A percentile compares a stretch with the other conserved stretches of the same genome.
phyloP scores from a whole-genome alignment of 2,113 vertebrate genomes.

The Eretmochelys imbricata region DNA sequence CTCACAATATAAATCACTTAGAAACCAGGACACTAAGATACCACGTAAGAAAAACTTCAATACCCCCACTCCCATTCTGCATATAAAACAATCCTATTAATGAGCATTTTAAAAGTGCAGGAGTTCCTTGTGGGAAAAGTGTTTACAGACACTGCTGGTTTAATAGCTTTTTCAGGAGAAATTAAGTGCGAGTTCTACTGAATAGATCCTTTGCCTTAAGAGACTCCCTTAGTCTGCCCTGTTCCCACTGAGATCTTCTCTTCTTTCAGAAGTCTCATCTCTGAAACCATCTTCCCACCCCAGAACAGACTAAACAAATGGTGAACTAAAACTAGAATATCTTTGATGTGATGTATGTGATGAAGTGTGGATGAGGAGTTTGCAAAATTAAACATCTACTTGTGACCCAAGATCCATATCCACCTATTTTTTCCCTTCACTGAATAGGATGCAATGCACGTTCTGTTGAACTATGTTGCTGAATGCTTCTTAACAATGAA shows the following conservation, averaged over 20 bases:
- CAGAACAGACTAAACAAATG: neutral
- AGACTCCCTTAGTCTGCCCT: neutral
- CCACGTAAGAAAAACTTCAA: neutral
- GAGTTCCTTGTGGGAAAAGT: neutral
- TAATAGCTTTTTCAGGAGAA: neutral
- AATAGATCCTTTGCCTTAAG: neutral
- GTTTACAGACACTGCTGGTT: neutral
- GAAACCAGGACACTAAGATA: neutral
- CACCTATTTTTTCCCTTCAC: accelerated
- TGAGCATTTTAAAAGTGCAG: neutral
- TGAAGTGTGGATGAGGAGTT: neutral
- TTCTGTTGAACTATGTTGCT: neutral
- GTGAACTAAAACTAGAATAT: neutral
- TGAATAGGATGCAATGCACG: accelerated
- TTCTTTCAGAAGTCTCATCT: neutral
- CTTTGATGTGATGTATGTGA: neutral
- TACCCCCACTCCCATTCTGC: neutral
- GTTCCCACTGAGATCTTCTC: neutral
- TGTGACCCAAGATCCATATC: neutral
- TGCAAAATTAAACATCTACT: neutral
- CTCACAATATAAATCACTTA: neutral
- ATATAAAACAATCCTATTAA: neutral
- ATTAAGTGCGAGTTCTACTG: neutral
- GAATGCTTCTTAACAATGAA: neutral
- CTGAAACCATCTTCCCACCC: no score